These are phyloP conservation scores for Bolinopsis microptera DNA, from an alignment of 37 sponge, comb jelly and placozoan species.

Conservation along the genomic window DNA sequence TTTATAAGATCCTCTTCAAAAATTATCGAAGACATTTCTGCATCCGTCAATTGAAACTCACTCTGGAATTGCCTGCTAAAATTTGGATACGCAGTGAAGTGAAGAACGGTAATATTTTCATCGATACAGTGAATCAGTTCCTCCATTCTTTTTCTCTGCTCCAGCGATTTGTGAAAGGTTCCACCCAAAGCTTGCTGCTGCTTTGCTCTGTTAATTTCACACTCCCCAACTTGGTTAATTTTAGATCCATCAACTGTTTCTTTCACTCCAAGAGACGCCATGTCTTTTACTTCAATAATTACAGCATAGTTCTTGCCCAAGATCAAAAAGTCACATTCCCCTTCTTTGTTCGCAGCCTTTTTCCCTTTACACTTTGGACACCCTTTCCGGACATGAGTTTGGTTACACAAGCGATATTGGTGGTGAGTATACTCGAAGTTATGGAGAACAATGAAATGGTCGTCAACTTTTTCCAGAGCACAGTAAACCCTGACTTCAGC, in stretches of 20 bases:
- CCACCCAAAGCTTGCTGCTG: background rate
- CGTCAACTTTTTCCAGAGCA: background rate
- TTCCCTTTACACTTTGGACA: background rate
- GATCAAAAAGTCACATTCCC: conserved; percentile 6
- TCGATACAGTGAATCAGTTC: background rate
- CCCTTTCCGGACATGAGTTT: background rate
- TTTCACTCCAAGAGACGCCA: background rate
- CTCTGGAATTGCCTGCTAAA: background rate
- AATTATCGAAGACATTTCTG: background rate
- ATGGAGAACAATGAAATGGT: background rate
- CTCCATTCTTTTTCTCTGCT: background rate
- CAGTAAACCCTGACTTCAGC: background rate
- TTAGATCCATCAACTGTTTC: background rate
- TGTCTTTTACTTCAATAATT: conserved; percentile 5
- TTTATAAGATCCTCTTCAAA: background rate
- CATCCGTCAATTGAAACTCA: background rate
- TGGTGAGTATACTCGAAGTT: conserved; percentile 14
- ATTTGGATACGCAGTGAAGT: background rate
- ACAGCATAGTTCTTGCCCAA: background rate
- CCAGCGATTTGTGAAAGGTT: background rate
- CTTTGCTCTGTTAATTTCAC: background rate
- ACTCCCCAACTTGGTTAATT: background rate
- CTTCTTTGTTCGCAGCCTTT: background rate
- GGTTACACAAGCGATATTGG: background rate
- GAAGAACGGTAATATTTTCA: background rate